Evolutionary conservation across 2,797 vertebrate species (phyloP).

Genomic region (Aldrovandia affinis): DNA sequence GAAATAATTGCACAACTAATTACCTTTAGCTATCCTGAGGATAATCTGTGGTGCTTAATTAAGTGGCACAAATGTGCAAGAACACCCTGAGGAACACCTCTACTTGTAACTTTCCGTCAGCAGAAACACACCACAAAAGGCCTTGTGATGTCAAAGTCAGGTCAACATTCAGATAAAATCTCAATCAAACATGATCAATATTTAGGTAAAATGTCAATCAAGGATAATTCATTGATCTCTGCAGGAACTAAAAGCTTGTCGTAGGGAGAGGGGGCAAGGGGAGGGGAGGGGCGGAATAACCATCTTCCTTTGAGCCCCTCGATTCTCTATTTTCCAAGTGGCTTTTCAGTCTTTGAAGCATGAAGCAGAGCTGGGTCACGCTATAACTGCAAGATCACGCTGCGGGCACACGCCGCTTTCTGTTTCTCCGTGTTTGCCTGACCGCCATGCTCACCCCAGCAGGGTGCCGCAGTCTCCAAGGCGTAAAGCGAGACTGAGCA

Average conservation of each 20-base stretch:
- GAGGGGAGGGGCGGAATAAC: background rate
- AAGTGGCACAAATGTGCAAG: background rate
- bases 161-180: background rate
- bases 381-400: background rate
- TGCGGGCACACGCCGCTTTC: background rate
- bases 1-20: constrained; percentile 1
- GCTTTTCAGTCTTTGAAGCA: background rate
- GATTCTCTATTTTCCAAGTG: background rate
- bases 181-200: background rate
- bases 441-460: background rate
- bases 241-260: too few species aligned
- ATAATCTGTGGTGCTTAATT: background rate
- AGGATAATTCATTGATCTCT: background rate
- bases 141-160: background rate
- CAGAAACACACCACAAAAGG: background rate
- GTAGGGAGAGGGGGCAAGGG: background rate
- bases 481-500: constrained; percentile 5
- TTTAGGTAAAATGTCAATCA: background rate
- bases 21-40: background rate
- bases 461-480: background rate
- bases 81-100: background rate
- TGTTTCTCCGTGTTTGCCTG: background rate
- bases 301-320: background rate
- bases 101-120: background rate
- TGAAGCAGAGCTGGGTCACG: background rate